These are phyloP conservation scores for Athalia circularis DNA, from an alignment of 2,888 invertebrate species.

Conservation along the genomic window DNA sequence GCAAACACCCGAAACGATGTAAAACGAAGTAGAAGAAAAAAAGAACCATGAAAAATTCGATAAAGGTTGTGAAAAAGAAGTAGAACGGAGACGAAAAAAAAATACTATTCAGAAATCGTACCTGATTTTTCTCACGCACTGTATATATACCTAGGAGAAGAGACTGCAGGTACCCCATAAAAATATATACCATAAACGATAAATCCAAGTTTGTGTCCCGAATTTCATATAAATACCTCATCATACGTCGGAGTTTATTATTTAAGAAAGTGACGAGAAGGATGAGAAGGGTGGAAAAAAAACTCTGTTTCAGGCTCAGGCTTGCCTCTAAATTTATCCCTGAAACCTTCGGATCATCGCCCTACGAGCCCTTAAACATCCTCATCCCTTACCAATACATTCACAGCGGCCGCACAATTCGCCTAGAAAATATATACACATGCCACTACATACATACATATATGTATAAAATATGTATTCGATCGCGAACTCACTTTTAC, in stretches of 20 bases:
- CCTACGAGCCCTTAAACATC: too few species aligned
- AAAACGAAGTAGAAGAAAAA: not conserved
- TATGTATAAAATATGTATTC: too few species aligned
- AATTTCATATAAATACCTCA: slow-evolving; percentile 41
- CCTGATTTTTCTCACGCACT: too few species aligned
- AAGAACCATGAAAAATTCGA: not conserved
- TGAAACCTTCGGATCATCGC: too few species aligned
- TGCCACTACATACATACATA: too few species aligned
- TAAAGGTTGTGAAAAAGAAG: not conserved
- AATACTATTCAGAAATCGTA: not conserved
- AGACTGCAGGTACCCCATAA: not conserved
- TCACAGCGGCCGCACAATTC: too few species aligned
- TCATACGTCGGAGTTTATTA: slow-evolving; percentile 20
- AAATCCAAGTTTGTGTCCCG: slow-evolving; percentile 28
- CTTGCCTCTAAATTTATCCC: too few species aligned
- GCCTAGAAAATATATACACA: too few species aligned
- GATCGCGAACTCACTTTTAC: too few species aligned
- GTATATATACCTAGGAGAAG: too few species aligned
- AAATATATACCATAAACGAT: slow-evolving; percentile 4
- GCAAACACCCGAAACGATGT: not conserved
- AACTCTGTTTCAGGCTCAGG: not conserved
- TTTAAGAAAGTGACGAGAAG: not conserved
- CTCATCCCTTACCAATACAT: too few species aligned
- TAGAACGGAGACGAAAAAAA: not conserved
- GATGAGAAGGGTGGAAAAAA: not conserved